Base-by-base conservation (phyloP, 2,888 invertebrate species). In the Macrophya alboannulata region DNA sequence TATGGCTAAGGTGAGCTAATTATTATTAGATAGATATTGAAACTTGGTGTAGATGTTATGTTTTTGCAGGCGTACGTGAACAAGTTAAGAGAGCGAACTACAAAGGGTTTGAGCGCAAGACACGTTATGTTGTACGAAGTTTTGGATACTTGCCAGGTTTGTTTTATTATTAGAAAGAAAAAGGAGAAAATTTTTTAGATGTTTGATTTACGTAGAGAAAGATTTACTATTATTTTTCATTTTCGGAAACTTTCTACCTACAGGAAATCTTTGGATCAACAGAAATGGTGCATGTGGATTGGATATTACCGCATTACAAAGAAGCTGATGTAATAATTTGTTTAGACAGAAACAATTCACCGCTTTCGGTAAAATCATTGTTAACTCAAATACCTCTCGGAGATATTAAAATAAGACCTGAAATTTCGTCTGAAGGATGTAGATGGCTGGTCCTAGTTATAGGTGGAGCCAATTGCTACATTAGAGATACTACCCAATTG, bases 261-360 rank as follows among this genome's bases (percentile, higher is more conserved):
- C 62, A 81, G 81, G 68, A 45, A 45, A 83, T 71, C 17, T 68
- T 83, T 48, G 31, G 68, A 8, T 45, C 48, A 17, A 8, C 10
- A 4, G 83, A 83, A 37, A 45, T 68, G 68, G 93, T 95, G 5
- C 90, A 91, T 86, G 92, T 94, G 5, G 94, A 95, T 86, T 96
- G 97, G 91, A 92, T 97, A 87, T 91, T 98, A 87, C 96, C 97
- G 9, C 97, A 97, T 89, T 96, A 95, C 90, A 94, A 95, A 88
- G 95, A 95, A 92, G 95, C 96, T 91, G 96, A 96, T 92, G 90
- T 96, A 45, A 93, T 97, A 25, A 90, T 96, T 85, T 95, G 96
- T 88, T 94, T 96, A 89, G 94, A 96, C 90, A 91, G 90, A 51
- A 89, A 92, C 55, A 95, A 95, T n/a, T 94, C 93, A 2, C 93